These are phyloP conservation scores for Hydroisotoma schaefferi DNA, from an alignment of 2,888 invertebrate genomes.

Conservation along the genomic window DNA sequence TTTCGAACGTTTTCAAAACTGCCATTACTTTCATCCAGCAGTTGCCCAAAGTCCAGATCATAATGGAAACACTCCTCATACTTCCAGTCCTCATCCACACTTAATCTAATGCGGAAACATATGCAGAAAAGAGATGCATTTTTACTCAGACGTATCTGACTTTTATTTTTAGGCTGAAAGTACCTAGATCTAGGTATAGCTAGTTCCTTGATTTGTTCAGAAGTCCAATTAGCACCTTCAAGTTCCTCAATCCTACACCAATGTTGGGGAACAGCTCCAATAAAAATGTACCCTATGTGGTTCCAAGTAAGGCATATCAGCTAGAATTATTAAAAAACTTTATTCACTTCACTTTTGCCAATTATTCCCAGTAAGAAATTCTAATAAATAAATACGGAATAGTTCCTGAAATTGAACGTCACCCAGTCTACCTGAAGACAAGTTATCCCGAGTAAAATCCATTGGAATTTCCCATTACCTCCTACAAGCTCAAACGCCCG, in stretches of 20 bases:
- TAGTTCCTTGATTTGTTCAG: slow-evolving; percentile 32
- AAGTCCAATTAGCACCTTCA: slow-evolving; percentile 19
- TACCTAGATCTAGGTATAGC: slow-evolving; percentile 32
- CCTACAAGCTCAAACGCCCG: slow-evolving; percentile 38
- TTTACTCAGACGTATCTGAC: not conserved
- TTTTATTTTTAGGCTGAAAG: not conserved
- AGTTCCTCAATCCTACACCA: slow-evolving; percentile 30
- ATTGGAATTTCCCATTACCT: slow-evolving; percentile 37
- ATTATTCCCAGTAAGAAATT: no score
- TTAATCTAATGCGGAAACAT: not conserved
- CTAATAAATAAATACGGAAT: not conserved
- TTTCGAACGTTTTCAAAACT: not conserved
- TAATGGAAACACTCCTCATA: slow-evolving; percentile 4
- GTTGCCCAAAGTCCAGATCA: slow-evolving; percentile 8
- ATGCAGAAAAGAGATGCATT: not conserved
- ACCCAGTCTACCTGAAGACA: slow-evolving; percentile 16
- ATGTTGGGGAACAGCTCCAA: slow-evolving; percentile 40
- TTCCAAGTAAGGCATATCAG: slow-evolving; percentile 17
- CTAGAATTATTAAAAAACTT: no score
- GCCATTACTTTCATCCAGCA: not conserved
- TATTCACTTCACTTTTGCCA: not conserved
- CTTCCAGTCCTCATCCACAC: slow-evolving; percentile 4
- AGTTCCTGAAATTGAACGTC: not conserved
- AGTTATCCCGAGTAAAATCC: slow-evolving; percentile 27
- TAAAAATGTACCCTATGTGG: slow-evolving; percentile 36